These are phyloP conservation scores for Rhinogobius similis DNA, from an alignment of 2,113 vertebrate genomes.

Conservation along the genomic window DNA sequence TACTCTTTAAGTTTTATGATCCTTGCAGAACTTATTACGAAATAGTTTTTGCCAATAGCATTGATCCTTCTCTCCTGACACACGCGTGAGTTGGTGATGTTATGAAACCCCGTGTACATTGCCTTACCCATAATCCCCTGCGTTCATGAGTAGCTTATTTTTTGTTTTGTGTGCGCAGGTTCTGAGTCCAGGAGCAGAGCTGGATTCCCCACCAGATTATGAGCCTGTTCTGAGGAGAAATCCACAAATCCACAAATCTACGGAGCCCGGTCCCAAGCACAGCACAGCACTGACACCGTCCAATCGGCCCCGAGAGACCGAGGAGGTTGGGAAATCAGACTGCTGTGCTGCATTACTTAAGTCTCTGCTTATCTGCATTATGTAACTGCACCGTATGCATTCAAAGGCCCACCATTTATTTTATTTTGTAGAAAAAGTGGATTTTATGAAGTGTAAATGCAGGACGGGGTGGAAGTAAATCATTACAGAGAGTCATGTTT, in stretches of 20 bases:
- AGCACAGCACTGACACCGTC: conserved; percentile 22
- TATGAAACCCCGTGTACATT: conserved; percentile 29
- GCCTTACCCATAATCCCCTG: conserved; percentile 36
- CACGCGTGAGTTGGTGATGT: conserved; percentile 19
- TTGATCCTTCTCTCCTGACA: neutral
- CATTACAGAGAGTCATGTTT: no score
- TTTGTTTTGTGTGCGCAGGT: conserved; percentile 33
- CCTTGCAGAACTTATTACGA: neutral
- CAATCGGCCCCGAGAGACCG: no score
- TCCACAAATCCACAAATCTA: conserved; percentile 52
- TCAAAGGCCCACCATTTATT: neutral
- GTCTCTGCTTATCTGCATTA: neutral
- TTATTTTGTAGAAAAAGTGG: neutral
- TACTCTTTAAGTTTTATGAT: no score
- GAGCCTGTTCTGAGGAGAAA: conserved; percentile 63
- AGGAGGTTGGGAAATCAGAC: no score
- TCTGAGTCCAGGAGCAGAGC: conserved; percentile 5
- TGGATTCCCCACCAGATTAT: conserved; percentile 70
- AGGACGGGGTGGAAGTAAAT: no score
- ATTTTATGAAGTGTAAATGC: neutral
- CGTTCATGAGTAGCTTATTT: conserved; percentile 44
- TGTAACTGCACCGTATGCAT: neutral
- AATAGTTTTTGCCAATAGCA: neutral
- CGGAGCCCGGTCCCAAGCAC: conserved; percentile 3
- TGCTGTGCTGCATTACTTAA: no score